These are phyloP conservation scores for Arbacia lixula DNA, from an alignment of 53 echinoderm and acorn worm genomes.

Conservation along the genomic window DNA sequence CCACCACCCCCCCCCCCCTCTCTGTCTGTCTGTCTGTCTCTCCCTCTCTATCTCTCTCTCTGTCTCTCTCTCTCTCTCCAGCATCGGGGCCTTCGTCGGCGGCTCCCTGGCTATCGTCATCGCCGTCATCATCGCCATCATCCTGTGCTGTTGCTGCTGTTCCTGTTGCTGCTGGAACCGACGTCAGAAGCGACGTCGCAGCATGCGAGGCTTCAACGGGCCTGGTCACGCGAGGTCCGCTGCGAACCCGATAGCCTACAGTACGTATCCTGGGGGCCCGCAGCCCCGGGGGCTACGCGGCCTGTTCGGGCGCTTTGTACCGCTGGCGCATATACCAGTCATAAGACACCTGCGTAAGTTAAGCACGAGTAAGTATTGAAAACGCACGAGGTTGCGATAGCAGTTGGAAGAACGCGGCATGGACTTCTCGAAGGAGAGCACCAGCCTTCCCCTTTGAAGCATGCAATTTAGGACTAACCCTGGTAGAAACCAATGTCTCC, in stretches of 20 bases:
- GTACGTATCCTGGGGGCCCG: slow-evolving; percentile 34
- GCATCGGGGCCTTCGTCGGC: slow-evolving; percentile 71
- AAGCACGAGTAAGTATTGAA: too few relatives aligned
- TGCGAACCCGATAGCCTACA: slow-evolving; percentile 45
- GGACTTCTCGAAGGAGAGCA: too few relatives aligned
- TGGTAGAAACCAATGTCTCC: too few relatives aligned
- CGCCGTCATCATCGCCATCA: slow-evolving; percentile 50
- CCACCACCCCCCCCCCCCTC: background rate
- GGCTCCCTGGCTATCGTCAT: slow-evolving; percentile 64
- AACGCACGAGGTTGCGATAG: too few relatives aligned
- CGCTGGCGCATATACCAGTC: slow-evolving; percentile 27
- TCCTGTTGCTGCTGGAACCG: slow-evolving; percentile 73
- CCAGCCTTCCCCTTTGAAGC: too few relatives aligned
- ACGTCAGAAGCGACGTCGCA: slow-evolving; percentile 23
- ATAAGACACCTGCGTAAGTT: slow-evolving; percentile 48
- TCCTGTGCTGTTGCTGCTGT: slow-evolving; percentile 76
- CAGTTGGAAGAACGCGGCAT: too few relatives aligned
- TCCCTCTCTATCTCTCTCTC: background rate
- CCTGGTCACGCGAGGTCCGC: background rate
- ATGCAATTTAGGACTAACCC: too few relatives aligned
- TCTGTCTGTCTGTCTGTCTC: background rate
- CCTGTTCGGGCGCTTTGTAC: slow-evolving; percentile 16
- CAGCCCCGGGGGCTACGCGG: background rate
- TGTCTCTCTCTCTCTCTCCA: background rate
- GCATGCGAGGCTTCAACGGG: slow-evolving; percentile 22